phyloP scores from a whole-genome alignment of 2,797 vertebrate genomes.

The Erpetoichthys calabaricus region DNA sequence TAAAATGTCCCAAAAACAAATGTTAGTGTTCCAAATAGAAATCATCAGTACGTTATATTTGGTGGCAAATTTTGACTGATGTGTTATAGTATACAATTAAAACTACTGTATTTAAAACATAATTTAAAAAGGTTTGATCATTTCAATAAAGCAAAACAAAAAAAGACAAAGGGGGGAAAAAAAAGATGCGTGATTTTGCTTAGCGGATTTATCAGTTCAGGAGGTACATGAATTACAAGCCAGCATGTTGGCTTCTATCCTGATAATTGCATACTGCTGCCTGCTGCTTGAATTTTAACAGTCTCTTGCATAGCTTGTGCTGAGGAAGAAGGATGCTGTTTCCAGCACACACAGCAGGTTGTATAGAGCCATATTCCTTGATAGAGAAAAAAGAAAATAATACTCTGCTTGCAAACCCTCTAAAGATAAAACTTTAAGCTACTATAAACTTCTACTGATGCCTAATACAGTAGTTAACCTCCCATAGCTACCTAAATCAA shows the following conservation, averaged over 20 bases:
- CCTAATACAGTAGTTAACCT: too few species aligned
- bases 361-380: slow-evolving; percentile 18
- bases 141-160: too few species aligned
- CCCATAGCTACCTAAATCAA: too few species aligned
- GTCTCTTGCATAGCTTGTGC: slow-evolving; percentile 58
- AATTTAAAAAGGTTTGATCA: too few species aligned
- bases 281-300: slow-evolving; percentile 58
- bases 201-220: slow-evolving; percentile 48
- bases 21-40: too few species aligned
- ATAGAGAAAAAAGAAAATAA: slow-evolving; percentile 28
- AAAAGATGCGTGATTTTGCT: slow-evolving; percentile 53
- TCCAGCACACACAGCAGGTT: slow-evolving; percentile 46
- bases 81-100: too few species aligned
- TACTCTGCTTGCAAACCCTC: slow-evolving; percentile 28
- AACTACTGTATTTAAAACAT: too few species aligned
- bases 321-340: slow-evolving; percentile 52
- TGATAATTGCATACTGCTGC: slow-evolving; percentile 63
- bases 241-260: slow-evolving; percentile 47
- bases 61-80: too few species aligned
- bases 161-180: neutral
- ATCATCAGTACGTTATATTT: too few species aligned
- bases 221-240: slow-evolving; percentile 39
- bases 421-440: too few species aligned
- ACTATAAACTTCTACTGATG: too few species aligned
- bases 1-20: too few species aligned